Percentiles rank a stretch among this genome's conserved stretches.
These are phyloP conservation scores for Schrankia costaestrigalis DNA, from an alignment of 2,888 invertebrate genomes.

Conservation along the genomic window DNA sequence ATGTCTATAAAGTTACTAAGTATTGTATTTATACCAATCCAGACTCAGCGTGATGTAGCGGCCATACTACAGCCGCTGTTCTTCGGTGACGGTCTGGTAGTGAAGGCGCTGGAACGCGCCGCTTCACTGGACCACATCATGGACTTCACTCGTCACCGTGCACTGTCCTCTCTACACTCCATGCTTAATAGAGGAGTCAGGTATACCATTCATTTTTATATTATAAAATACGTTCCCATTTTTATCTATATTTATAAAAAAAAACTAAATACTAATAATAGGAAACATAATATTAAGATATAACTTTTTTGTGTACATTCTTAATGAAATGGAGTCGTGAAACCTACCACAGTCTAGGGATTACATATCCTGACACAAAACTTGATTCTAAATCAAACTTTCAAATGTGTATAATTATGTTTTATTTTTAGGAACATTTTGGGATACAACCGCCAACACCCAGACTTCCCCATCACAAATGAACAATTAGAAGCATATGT, in stretches of 20 bases:
- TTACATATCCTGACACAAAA: too few species aligned
- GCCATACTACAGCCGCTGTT: conserved; percentile 92
- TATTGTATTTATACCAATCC: too few species aligned
- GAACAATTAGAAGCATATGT: conserved; percentile 97
- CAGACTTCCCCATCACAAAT: conserved; percentile 95
- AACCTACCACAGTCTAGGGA: too few species aligned
- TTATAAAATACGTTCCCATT: neutral
- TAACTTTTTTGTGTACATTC: too few species aligned
- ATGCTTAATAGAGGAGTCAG: conserved; percentile 97
- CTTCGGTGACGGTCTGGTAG: conserved; percentile 95
- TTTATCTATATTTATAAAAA: neutral
- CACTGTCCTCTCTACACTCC: conserved; percentile 96
- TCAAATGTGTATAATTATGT: neutral
- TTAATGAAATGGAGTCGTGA: too few species aligned
- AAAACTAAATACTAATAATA: too few species aligned
- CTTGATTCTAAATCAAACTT: too few species aligned
- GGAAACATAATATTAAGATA: too few species aligned
- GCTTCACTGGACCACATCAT: conserved; percentile 97
- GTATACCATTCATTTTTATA: conserved; percentile 50
- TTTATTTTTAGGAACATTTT: conserved; percentile 86
- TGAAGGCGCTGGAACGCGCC: conserved; percentile 94
- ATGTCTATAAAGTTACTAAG: too few species aligned
- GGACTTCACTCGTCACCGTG: conserved; percentile 98
- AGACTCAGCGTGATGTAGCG: conserved; percentile 94
- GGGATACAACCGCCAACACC: conserved; percentile 94